Evolutionary conservation across 1,140 invertebrate species (phyloP).

Genomic region (Druon quercuslanigerum): DNA sequence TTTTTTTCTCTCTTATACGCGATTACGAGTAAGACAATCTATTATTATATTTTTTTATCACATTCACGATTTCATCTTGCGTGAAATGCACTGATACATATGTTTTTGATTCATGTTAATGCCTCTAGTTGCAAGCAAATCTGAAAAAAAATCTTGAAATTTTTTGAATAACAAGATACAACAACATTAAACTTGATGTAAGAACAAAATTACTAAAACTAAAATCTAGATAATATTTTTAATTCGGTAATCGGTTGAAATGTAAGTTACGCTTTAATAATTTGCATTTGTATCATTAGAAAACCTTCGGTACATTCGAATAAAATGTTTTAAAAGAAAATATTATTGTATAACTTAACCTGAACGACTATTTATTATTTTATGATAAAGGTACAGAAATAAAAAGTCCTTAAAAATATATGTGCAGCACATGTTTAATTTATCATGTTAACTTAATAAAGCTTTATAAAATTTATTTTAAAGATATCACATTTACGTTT

Average conservation of each 20-base stretch:
- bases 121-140: not conserved
- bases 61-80: slow-evolving; percentile 6
- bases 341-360: not conserved
- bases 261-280: not conserved
- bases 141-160: not conserved
- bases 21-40: not conserved
- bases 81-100: not conserved
- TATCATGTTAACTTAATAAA: slow-evolving; percentile 24
- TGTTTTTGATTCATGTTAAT: not conserved
- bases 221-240: slow-evolving; percentile 15
- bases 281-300: not conserved
- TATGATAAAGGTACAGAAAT: not conserved
- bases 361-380: not conserved
- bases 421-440: slow-evolving; percentile 23
- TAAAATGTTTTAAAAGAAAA: not conserved
- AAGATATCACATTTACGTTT: slow-evolving; percentile 29
- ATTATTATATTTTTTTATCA: slow-evolving; percentile 18
- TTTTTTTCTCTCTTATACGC: not conserved
- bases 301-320: not conserved
- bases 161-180: not conserved
- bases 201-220: not conserved
- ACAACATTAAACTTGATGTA: not conserved
- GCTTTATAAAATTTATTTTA: slow-evolving; percentile 31
- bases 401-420: not conserved
- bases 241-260: not conserved